Percentiles rank a stretch among this genome's conserved stretches.
Conservation (phyloP, 2,888 invertebrate species). For the Meiosimyza platycephala region DNA sequence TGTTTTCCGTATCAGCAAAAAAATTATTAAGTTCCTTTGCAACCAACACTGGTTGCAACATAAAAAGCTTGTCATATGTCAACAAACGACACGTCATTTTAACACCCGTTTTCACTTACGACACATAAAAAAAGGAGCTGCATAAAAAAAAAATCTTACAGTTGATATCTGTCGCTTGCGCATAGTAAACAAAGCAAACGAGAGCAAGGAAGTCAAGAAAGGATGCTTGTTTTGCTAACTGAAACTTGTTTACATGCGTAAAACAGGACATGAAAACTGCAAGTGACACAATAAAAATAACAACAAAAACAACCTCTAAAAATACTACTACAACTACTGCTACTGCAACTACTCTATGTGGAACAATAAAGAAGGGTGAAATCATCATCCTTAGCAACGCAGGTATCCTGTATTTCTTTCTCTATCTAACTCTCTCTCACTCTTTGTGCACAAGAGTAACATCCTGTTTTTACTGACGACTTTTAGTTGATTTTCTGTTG, state of each 20-base stretch:
- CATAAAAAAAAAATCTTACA: too few relatives aligned
- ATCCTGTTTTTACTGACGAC: background rate
- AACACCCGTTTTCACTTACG: too few relatives aligned
- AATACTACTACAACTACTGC: background rate
- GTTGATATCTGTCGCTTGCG: too few relatives aligned
- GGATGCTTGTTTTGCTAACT: too few relatives aligned
- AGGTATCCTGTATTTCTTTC: slow-evolving; percentile 6
- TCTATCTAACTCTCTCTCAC: background rate
- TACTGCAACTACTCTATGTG: background rate
- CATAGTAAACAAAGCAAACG: too few relatives aligned
- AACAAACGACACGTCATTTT: too few relatives aligned
- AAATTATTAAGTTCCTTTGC: too few relatives aligned
- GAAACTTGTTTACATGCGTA: slow-evolving; percentile 24
- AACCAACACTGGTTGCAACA: slow-evolving; percentile 19
- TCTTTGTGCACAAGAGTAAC: too few relatives aligned
- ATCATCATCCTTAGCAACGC: background rate
- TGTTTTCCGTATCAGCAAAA: too few relatives aligned
- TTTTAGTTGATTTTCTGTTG: background rate
- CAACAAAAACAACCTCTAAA: background rate
- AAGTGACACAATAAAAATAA: background rate
- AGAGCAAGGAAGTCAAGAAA: too few relatives aligned
- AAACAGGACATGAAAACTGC: slow-evolving; percentile 19
- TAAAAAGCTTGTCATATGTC: slow-evolving; percentile 14
- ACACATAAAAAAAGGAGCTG: too few relatives aligned
- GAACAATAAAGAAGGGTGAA: background rate